Percentiles rank a stretch among this genome's conserved stretches.
Conservation (phyloP, 2,797 vertebrate species). For the Myoxocephalus aenaeus region DNA sequence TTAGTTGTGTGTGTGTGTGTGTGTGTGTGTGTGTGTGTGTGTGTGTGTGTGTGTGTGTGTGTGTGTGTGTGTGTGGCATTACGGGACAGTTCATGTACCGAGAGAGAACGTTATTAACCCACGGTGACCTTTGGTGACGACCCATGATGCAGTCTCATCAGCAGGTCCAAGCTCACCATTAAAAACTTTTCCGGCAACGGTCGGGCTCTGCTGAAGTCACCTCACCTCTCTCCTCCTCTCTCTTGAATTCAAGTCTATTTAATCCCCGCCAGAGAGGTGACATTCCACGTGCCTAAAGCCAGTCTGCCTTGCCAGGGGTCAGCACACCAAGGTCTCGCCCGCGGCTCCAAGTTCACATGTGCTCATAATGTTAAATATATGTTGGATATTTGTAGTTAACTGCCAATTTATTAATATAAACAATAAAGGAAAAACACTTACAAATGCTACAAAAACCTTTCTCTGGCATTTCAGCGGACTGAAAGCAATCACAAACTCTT, state of each 20-base stretch:
- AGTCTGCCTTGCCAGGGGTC: no score
- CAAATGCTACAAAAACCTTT: neutral
- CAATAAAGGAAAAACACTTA: neutral
- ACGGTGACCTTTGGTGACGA: conserved; percentile 43
- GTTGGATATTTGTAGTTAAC: neutral
- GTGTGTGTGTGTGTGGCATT: neutral
- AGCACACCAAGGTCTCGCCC: no score
- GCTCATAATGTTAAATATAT: neutral
- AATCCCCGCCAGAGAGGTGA: no score
- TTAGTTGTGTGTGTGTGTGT: conserved; percentile 11
- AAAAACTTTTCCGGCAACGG: conserved; percentile 26
- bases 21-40: conserved; percentile 1
- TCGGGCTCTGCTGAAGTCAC: conserved; percentile 24
- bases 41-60: neutral
- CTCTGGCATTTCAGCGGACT: neutral
- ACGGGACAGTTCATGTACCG: conserved; percentile 10
- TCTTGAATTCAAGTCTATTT: neutral
- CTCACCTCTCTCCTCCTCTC: neutral
- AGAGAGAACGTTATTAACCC: conserved; percentile 47
- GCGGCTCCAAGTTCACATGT: neutral
- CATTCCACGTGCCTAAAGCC: no score
- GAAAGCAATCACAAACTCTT: conserved; percentile 1
- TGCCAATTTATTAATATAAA: neutral
- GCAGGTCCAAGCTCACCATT: conserved; percentile 33
- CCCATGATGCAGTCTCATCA: conserved; percentile 48